Conservation (phyloP, 2,797 vertebrate genomes). For the Urosaurus nigricauda region DNA sequence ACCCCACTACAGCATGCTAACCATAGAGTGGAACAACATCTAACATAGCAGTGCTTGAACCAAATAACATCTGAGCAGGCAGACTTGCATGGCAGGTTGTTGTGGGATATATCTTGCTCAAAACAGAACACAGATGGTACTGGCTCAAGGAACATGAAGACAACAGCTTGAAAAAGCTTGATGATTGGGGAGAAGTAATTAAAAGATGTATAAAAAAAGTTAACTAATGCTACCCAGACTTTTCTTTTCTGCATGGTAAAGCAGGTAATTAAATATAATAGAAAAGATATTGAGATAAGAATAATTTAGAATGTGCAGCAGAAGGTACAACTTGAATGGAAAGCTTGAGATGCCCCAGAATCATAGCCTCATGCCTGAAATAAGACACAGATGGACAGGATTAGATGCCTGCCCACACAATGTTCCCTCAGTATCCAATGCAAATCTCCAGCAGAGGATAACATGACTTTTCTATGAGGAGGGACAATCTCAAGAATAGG, state of each 20-base stretch:
- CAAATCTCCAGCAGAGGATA: not conserved
- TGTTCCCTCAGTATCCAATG: not conserved
- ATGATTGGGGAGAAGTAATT: not conserved
- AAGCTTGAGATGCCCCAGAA: not conserved
- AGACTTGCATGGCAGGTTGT: not conserved
- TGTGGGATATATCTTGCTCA: not conserved
- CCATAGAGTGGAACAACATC: not conserved
- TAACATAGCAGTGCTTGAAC: not conserved
- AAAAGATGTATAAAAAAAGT: too few species aligned
- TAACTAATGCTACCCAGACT: not conserved
- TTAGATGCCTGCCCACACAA: not conserved
- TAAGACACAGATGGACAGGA: not conserved
- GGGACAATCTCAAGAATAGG: not conserved
- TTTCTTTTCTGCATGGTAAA: not conserved
- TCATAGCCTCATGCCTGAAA: not conserved
- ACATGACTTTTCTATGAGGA: not conserved
- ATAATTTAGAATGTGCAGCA: not conserved
- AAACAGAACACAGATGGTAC: not conserved
- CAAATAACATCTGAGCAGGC: not conserved
- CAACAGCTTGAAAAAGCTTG: not conserved
- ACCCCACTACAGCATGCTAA: not conserved
- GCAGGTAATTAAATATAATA: not conserved
- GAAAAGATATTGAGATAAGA: not conserved
- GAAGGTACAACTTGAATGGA: not conserved
- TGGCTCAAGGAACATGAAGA: not conserved